Percentiles rank a stretch among this genome's conserved stretches.
phyloP scores from a whole-genome alignment of 2,888 invertebrate genomes.

The Molanna angustata region DNA sequence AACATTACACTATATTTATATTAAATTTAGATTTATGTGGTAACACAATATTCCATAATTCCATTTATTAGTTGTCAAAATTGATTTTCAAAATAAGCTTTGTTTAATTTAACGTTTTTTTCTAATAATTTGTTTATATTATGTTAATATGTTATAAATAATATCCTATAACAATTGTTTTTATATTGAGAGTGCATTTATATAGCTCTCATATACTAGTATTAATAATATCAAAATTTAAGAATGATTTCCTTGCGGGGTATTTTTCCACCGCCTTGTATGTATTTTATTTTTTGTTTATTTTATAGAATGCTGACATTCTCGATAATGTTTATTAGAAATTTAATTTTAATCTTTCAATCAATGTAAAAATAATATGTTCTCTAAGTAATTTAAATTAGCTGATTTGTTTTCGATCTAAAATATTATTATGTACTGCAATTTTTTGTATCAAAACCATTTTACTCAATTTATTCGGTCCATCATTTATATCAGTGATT shows the following conservation, averaged over 20 bases:
- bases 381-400: no score
- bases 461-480: no score
- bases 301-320: no score
- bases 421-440: no score
- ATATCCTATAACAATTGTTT: slow-evolving; percentile 1
- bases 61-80: slow-evolving; percentile 20
- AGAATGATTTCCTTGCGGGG: slow-evolving; percentile 18
- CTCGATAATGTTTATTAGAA: no score
- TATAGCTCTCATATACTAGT: neutral
- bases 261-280: slow-evolving; percentile 20
- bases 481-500: no score
- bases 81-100: slow-evolving; percentile 19
- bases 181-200: neutral
- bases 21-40: no score
- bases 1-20: no score
- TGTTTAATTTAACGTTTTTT: slow-evolving; percentile 15
- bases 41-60: neutral
- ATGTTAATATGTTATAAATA: neutral
- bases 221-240: slow-evolving; percentile 1
- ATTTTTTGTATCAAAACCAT: no score
- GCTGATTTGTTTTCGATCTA: no score
- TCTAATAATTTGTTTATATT: neutral
- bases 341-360: no score
- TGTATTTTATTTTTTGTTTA: slow-evolving; percentile 11
- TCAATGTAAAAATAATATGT: no score